Evolutionary conservation across 2,888 invertebrate genomes (phyloP), one percentile per base, ranked within the genome.

Genomic region (Eumerus sabulonum): DNA sequence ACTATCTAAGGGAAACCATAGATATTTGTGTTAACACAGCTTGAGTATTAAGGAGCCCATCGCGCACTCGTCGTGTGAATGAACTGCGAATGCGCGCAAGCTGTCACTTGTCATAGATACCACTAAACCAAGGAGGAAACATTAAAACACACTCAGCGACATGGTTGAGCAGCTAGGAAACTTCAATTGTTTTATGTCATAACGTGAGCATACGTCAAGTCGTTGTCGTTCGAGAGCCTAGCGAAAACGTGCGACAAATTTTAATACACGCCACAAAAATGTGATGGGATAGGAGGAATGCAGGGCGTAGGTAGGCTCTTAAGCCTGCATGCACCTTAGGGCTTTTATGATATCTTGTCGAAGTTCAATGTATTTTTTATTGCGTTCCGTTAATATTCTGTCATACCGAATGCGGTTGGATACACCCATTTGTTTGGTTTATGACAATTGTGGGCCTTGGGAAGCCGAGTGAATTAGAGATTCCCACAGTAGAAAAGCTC

Each of bases 181-280:
- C 35, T 59, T 73, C 72, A 73, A 68, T 77, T 68, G 60, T 77
- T 77, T 77, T 77, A 77, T 67, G 72, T 77, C 71, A 77, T 77
- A 72, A 72, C 27, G 53, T 44, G 51, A 19, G 47, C 57, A 77
- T 73, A 63, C 72, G 66, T 77, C 40, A 5, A 40, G 27, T 27
- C 7, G 40, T 50, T 14, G 44, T 56, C 36, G 53, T 48, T 14
- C 27, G 44, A 76, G 45, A n/a, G 50, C 60, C 44, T 7, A 27
- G 40, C 9, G 45, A 12, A 11, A 48, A 76, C 71, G 76, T 76
- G 76, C 60, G 51, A 44, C 42, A 47, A 54, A 54, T 76, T 71
- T 76, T 66, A 76, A 71, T 66, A 53, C 47, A 40, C 7, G 7
- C 27, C 27, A 27, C n/a, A 48, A 60, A 48, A 17, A 0, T n/a